phyloP scores from a whole-genome alignment of 1,140 invertebrate species.

The Agraylea sexmaculata region DNA sequence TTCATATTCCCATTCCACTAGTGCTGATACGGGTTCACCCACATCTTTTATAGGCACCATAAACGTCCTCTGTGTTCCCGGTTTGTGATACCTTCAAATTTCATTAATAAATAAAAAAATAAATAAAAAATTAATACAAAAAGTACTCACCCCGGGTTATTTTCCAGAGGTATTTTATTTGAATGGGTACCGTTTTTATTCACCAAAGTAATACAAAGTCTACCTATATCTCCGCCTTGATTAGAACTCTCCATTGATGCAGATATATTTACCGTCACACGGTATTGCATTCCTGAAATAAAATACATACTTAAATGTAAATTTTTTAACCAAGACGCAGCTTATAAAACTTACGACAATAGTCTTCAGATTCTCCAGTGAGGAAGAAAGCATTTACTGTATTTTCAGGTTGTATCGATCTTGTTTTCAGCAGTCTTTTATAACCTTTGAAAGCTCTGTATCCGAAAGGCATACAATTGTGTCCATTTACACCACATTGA shows the following conservation, averaged over 20 bases:
- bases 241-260: conserved; percentile 54
- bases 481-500: conserved; percentile 48
- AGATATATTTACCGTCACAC: conserved; percentile 59
- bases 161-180: conserved; percentile 45
- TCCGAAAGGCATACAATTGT: conserved; percentile 58
- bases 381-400: conserved; percentile 55
- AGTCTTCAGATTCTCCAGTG: conserved; percentile 54
- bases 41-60: conserved; percentile 55
- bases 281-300: conserved; percentile 59
- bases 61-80: conserved; percentile 55
- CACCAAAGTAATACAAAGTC: conserved; percentile 53
- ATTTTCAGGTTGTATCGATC: conserved; percentile 34
- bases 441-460: conserved; percentile 47
- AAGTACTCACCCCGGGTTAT: conserved; percentile 34
- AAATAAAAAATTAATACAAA: not conserved
- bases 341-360: conserved; percentile 58
- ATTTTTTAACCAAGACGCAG: conserved; percentile 5
- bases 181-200: conserved; percentile 46
- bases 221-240: conserved; percentile 69
- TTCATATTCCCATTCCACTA: conserved; percentile 66
- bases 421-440: conserved; percentile 28
- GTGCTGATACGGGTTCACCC: conserved; percentile 47
- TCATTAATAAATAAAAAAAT: not conserved
- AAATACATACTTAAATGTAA: conserved; percentile 9
- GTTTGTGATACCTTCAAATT: conserved; percentile 42